Evolutionary conservation across 2,888 invertebrate species (phyloP), one percentile per base, ranked within the genome.

Genomic region (Plutella xylostella): DNA sequence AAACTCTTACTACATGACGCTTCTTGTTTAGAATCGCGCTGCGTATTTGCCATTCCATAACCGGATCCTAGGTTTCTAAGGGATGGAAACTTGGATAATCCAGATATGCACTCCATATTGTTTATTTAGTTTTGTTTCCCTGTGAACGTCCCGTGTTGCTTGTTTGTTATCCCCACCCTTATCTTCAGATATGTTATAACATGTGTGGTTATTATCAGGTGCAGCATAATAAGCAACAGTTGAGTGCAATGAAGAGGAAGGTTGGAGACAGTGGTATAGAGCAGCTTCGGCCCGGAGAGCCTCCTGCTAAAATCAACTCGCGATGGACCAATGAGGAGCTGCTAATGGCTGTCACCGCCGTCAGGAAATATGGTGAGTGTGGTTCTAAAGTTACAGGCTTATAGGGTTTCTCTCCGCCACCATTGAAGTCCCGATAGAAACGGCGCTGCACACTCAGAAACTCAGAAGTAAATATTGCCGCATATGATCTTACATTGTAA

Each of bases 241-340:
- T 97, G 53, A 95, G 96, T 63, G 89, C 93, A 38, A 84, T 94
- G 65, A 94, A 94, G 70, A 89, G 92, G 47, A 94, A 94, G 74
- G 91, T 83, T 83, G 58, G 85, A 70, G 82, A 82, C 45, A 51
- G 69, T 1, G 80, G 80, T 0, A 79, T 92, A 19, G 90, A 91
- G 47, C 88, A 89, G 45, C 72, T 89, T 45, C 85, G 90, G 60
- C 85, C 86, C 31, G 83, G 83, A 1, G 89, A 91, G 59, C 86
- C 87, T 7, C 85, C 87, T 12, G 86, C 86, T 56, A 91, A 94
- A 57, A 90, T 94, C 43, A 93, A 93, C 69, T 89, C 94, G 4
- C 89, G 93, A 34, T 98, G 98, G 98, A 93, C 94, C 22, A 92
- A 93, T 58, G 97, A 97, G 56, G 98, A 98, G 75, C 76, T 95